Evolutionary conservation across 2,113 vertebrate genomes (phyloP), one percentile per base, ranked within the genome.

Genomic region (Tautogolabrus adspersus): DNA sequence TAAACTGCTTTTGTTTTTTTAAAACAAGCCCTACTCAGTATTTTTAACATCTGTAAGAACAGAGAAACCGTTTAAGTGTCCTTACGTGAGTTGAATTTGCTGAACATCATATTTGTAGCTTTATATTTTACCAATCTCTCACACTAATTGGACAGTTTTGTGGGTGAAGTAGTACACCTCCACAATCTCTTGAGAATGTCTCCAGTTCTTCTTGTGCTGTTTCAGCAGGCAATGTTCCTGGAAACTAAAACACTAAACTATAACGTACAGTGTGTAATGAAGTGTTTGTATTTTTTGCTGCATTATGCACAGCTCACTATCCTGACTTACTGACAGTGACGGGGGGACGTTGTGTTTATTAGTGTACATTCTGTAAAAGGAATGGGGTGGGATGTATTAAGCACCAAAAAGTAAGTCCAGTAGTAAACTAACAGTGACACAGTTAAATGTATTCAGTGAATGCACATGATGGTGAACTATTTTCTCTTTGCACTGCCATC

Each of bases 401-500:
- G 52, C 16, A 1, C 66, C 11, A 5, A 67, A 42, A n/a, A 18
- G 15, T 49, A 18, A 16, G 15, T 49, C 7, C 6, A 49, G 15
- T 18, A 18, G 4, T 16, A 42, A 42, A 42, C 8, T 10, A 42
- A 42, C 10, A 42, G 40, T 34, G 30, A 34, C 40, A 18, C 26
- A 37, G 11, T 5, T n/a, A 59, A 37, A 21, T 60, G 58, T 12
- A 12, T 34, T 34, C 30, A 34, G 83, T 63, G 54, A 64, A 77
- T 38, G 40, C 40, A 57, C 60, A 38, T 37, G 37, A 77, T 40
- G 52, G 2, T 70, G 55, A 0, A 49, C 51, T 34, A 37, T 60
- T 16, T 57, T 64, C 1, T n/a, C 44, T 83, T 82, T 61, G 79
- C 49, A 63, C 75, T 1, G 66, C 63, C 54, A 81, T 76, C 73